Conservation (phyloP, 2,113 vertebrate species). For the Hemicordylus capensis region DNA sequence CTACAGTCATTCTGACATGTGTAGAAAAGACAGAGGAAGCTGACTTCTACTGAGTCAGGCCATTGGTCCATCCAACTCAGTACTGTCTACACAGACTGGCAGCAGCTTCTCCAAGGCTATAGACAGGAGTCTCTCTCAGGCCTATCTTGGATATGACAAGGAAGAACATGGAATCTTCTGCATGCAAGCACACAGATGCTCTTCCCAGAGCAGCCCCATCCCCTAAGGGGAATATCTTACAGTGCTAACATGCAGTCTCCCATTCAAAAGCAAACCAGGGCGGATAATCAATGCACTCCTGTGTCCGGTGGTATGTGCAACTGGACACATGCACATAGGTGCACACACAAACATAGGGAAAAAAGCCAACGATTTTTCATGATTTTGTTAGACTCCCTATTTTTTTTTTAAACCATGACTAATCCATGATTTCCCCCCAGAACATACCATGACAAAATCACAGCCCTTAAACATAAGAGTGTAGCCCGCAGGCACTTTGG, state of each 20-base stretch:
- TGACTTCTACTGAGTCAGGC: no score
- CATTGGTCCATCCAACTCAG: no score
- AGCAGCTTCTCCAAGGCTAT: no score
- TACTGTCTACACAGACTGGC: no score
- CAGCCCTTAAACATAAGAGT: conserved; percentile 57
- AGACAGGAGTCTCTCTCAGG: no score
- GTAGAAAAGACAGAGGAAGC: neutral
- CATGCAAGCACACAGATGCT: no score
- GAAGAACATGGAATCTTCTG: no score
- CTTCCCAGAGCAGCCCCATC: no score
- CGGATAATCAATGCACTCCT: fast-evolving
- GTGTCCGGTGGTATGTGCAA: neutral
- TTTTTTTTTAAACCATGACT: conserved; percentile 64
- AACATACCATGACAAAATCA: conserved; percentile 70
- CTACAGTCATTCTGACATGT: neutral
- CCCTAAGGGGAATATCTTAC: no score
- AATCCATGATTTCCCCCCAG: conserved; percentile 62
- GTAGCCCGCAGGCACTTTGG: conserved; percentile 52
- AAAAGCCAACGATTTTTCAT: neutral
- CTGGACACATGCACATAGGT: neutral
- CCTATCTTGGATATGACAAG: no score
- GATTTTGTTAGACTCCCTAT: conserved; percentile 48
- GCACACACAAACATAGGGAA: neutral
- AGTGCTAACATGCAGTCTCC: no score
- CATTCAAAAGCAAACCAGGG: no score